Conservation (phyloP, 2,888 invertebrate genomes). For the Notodonta dromedarius region DNA sequence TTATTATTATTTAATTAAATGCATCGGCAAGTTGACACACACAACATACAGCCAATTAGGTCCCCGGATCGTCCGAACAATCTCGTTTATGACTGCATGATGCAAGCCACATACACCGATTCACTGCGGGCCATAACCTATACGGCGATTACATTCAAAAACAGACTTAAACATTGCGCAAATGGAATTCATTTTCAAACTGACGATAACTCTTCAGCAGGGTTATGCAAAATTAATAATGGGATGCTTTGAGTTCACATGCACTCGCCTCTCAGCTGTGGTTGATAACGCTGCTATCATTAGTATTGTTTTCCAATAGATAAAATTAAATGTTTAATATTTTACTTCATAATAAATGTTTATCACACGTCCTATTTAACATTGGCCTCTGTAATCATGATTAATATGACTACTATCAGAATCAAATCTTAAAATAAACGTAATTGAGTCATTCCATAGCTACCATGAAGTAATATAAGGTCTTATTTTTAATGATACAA, state of each 20-base stretch:
- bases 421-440: too few relatives aligned
- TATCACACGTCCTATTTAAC: too few relatives aligned
- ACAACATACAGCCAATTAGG: conserved; percentile 34
- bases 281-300: not conserved
- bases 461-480: too few relatives aligned
- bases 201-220: not conserved
- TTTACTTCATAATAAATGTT: too few relatives aligned
- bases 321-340: not conserved
- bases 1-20: not conserved
- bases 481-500: too few relatives aligned
- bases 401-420: too few relatives aligned
- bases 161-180: conserved; percentile 7
- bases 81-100: conserved; percentile 12
- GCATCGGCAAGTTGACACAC: conserved; percentile 21
- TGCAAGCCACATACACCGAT: conserved; percentile 23
- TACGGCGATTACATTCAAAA: conserved; percentile 16
- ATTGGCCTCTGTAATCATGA: too few relatives aligned
- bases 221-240: not conserved
- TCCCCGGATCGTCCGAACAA: conserved; percentile 19
- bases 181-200: not conserved
- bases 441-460: too few relatives aligned
- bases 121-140: conserved; percentile 26
- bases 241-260: not conserved
- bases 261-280: not conserved
- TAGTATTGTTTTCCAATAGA: not conserved